Evolutionary conservation across 2,888 invertebrate species (phyloP).

Genomic region (Apamea monoglypha): DNA sequence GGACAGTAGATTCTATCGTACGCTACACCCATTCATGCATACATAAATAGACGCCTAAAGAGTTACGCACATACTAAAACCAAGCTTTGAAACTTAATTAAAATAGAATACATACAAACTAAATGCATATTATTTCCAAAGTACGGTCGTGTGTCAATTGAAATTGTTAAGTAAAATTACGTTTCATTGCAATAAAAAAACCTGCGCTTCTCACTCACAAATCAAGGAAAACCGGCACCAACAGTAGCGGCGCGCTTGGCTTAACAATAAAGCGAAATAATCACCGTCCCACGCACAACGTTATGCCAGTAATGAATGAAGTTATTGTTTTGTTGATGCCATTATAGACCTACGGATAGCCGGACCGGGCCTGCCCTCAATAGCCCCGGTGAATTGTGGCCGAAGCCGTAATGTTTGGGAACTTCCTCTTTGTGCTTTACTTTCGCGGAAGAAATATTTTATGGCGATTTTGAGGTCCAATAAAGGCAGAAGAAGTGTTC

Average conservation of each 20-base stretch:
- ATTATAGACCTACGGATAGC: slow-evolving; percentile 63
- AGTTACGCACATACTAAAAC: neutral
- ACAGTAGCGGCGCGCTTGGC: slow-evolving; percentile 52
- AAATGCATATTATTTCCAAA: neutral
- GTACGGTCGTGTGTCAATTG: neutral
- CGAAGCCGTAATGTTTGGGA: slow-evolving; percentile 57
- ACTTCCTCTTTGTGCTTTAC: slow-evolving; percentile 58
- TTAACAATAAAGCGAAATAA: slow-evolving; percentile 68
- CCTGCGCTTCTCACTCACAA: slow-evolving; percentile 37
- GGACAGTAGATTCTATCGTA: neutral
- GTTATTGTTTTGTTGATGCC: slow-evolving; percentile 69
- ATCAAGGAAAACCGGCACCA: slow-evolving; percentile 30
- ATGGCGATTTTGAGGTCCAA: slow-evolving; percentile 55
- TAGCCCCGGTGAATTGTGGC: slow-evolving; percentile 66
- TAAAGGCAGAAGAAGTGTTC: slow-evolving; percentile 58
- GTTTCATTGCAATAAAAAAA: slow-evolving; percentile 9
- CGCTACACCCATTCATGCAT: slow-evolving; percentile 10
- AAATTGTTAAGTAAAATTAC: neutral
- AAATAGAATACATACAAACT: neutral
- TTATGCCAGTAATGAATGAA: slow-evolving; percentile 71
- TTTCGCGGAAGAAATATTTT: slow-evolving; percentile 59
- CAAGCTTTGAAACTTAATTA: neutral
- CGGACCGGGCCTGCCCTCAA: slow-evolving; percentile 62
- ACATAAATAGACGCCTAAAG: slow-evolving; percentile 6
- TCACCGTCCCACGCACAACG: slow-evolving; percentile 62